A percentile compares a stretch with the other conserved stretches of the same genome.
These are phyloP conservation scores for Podarcis lilfordi DNA, from an alignment of 2,797 vertebrate species.

Conservation along the genomic window DNA sequence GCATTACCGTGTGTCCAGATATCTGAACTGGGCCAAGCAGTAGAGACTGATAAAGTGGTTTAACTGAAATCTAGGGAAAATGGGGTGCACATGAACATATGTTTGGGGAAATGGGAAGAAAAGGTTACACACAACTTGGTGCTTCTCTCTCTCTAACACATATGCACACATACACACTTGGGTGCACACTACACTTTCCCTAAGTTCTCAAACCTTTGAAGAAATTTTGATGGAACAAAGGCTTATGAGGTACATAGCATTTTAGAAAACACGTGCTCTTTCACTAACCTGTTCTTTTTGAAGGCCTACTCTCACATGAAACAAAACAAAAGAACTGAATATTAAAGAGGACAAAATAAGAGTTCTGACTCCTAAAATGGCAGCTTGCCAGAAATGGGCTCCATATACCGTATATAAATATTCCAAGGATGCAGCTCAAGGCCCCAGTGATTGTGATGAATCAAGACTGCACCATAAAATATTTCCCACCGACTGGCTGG, in stretches of 20 bases:
- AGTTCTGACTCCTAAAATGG: constrained; percentile 2
- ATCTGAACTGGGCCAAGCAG: not conserved
- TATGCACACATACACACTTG: not conserved
- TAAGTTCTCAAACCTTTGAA: constrained; percentile 28
- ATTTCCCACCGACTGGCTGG: not conserved
- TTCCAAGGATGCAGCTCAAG: not conserved
- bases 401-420: not conserved
- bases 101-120: not conserved
- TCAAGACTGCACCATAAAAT: constrained; percentile 2
- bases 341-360: constrained; percentile 20
- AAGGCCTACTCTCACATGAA: constrained; percentile 16
- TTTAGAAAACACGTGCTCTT: not conserved
- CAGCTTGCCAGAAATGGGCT: not conserved
- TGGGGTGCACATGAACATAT: not conserved
- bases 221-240: constrained; percentile 24
- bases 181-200: not conserved
- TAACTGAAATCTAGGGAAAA: not conserved
- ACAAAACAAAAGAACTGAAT: constrained; percentile 29
- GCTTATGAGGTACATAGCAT: constrained; percentile 5
- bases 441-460: constrained; percentile 1
- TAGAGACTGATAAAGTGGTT: not conserved
- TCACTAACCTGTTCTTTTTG: not conserved
- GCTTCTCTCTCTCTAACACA: not conserved
- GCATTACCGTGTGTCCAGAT: not conserved
- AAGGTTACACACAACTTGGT: not conserved